Evolutionary conservation across 2,888 invertebrate species (phyloP).

Genomic region (Terebella lapidaria): DNA sequence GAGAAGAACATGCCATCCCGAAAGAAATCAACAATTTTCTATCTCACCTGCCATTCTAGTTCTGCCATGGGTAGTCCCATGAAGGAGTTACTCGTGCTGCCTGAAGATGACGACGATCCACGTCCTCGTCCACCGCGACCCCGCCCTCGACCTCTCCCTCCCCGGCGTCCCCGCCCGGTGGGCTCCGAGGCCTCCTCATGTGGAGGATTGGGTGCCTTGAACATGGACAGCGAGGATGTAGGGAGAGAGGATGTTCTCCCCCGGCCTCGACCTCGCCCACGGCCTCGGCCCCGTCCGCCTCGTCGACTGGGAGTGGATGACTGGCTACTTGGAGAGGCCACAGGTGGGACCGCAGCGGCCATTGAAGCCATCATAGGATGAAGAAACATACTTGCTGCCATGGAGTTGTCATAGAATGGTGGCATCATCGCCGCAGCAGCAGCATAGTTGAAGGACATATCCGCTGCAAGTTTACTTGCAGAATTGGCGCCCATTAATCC

Average conservation of each 20-base stretch:
- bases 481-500: too few species aligned
- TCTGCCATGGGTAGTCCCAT: background rate
- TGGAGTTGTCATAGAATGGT: conserved; percentile 21
- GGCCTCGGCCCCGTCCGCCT: conserved; percentile 1
- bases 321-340: background rate
- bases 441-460: conserved; percentile 5
- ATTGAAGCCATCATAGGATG: conserved; percentile 15
- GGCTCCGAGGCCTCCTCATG: background rate
- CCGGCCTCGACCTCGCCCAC: conserved; percentile 8
- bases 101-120: background rate
- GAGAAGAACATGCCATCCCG: too few species aligned
- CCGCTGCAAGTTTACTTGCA: background rate
- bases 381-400: conserved; percentile 17
- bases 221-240: background rate
- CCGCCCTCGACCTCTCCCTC: conserved; percentile 15
- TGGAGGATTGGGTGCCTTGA: background rate
- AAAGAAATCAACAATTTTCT: too few species aligned
- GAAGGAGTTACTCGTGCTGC: background rate
- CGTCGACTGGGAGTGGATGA: background rate
- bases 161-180: background rate
- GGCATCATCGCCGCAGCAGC: conserved; percentile 24
- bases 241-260: background rate
- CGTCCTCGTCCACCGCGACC: conserved; percentile 11
- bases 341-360: conserved; percentile 2
- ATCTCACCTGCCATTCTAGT: conserved; percentile 1